phyloP scores from a whole-genome alignment of 1,140 invertebrate species.

The Steinernema khuongi region DNA sequence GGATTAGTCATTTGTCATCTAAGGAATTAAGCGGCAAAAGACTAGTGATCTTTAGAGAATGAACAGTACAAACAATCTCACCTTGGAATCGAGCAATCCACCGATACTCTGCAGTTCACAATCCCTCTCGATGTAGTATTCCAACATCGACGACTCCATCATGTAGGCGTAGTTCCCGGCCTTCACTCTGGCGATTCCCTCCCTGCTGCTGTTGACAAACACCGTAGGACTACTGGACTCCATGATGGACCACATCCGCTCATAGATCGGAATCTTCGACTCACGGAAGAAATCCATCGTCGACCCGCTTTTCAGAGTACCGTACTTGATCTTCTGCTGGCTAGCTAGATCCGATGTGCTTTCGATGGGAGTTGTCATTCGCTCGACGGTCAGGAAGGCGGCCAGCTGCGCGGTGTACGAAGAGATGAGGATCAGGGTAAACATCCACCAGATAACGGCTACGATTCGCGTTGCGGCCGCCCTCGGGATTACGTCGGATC shows the following conservation, averaged over 20 bases:
- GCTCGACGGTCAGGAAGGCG: constrained; percentile 89
- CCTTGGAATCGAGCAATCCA: constrained; percentile 72
- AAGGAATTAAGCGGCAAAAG: constrained; percentile 62
- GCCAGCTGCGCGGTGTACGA: constrained; percentile 95
- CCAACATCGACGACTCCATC: constrained; percentile 77
- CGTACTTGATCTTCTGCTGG: constrained; percentile 79
- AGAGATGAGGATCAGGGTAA: constrained; percentile 95
- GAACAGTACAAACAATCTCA: constrained; percentile 72
- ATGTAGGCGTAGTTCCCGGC: constrained; percentile 70
- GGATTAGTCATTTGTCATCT: not conserved
- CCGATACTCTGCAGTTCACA: constrained; percentile 76
- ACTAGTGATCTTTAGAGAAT: too few species aligned
- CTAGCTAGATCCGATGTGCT: constrained; percentile 88
- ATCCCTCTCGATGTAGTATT: constrained; percentile 71
- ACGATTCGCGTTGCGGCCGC: constrained; percentile 81
- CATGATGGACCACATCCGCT: constrained; percentile 75
- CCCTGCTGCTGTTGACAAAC: constrained; percentile 72
- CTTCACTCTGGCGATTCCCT: constrained; percentile 76
- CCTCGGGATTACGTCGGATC: constrained; percentile 76
- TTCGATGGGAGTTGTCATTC: constrained; percentile 77
- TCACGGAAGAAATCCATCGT: constrained; percentile 80
- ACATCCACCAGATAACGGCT: constrained; percentile 80
- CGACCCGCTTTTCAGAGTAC: constrained; percentile 81
- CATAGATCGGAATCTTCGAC: constrained; percentile 70
- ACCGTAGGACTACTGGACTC: constrained; percentile 68